Percentiles rank a stretch among this genome's conserved stretches.
Evolutionary conservation across 2,797 vertebrate species (phyloP).

Genomic region (Micrastur ruficollis): DNA sequence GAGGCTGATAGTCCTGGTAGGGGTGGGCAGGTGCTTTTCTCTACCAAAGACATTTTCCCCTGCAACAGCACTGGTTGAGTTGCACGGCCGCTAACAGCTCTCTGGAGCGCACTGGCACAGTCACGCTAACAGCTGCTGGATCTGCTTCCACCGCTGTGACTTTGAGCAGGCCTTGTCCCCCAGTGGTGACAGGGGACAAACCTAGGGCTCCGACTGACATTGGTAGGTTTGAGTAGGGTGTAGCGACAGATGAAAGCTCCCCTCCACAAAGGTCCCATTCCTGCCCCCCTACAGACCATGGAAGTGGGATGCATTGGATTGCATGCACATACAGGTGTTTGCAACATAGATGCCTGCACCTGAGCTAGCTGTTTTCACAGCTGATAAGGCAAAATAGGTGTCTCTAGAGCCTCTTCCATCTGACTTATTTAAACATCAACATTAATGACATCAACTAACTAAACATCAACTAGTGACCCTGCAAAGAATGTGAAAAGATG

Average conservation of each 20-base stretch:
- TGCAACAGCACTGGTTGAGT: neutral
- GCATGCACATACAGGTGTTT: neutral
- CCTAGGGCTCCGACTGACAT: neutral
- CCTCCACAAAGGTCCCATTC: neutral
- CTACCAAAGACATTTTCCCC: neutral
- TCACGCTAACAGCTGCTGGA: neutral
- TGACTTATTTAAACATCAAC: conserved; percentile 28
- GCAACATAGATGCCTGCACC: neutral
- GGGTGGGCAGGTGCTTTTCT: neutral
- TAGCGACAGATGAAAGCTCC: neutral
- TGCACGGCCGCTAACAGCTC: accelerated
- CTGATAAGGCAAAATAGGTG: neutral
- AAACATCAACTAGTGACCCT: neutral
- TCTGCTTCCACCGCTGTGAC: neutral
- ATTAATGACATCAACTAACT: neutral
- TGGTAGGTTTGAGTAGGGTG: neutral
- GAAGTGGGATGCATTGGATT: neutral
- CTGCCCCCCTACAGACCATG: neutral
- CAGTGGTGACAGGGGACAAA: neutral
- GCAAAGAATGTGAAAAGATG: neutral
- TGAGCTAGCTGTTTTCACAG: neutral
- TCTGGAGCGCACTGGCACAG: neutral
- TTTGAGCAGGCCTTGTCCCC: neutral
- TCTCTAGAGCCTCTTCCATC: neutral
- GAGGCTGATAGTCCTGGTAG: neutral